Evolutionary conservation across 2,888 invertebrate species (phyloP).

Genomic region (Oegoconia quadripuncta): DNA sequence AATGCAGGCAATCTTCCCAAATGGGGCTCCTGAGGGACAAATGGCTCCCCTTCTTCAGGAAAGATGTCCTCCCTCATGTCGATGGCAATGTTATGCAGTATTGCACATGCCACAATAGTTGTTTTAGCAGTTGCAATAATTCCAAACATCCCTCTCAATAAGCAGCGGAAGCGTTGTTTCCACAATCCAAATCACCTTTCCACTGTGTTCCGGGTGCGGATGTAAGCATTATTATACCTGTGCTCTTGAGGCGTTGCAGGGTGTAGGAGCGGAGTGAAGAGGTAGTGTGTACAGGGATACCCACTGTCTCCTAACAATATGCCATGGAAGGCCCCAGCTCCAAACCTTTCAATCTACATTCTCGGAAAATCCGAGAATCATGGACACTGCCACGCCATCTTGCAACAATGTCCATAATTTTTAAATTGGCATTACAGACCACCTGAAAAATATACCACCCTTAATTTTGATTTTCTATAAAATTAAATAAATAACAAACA

Average conservation of each 20-base stretch:
- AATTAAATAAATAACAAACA: too few relatives aligned
- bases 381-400: conserved; percentile 22
- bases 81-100: conserved; percentile 16
- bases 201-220: conserved; percentile 16
- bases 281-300: conserved; percentile 16
- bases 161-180: conserved; percentile 10
- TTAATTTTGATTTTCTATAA: too few relatives aligned
- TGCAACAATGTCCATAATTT: conserved; percentile 19
- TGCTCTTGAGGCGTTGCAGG: conserved; percentile 14
- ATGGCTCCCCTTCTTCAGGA: too few relatives aligned
- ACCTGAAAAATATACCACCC: conserved; percentile 15
- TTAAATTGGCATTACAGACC: conserved; percentile 19
- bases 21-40: too few relatives aligned
- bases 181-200: conserved; percentile 19
- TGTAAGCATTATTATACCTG: conserved; percentile 19
- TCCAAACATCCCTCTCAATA: conserved; percentile 4
- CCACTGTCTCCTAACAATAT: conserved; percentile 21
- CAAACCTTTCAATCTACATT: conserved; percentile 17
- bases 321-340: conserved; percentile 15
- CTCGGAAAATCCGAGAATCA: conserved; percentile 21
- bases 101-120: conserved; percentile 15
- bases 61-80: conserved; percentile 12
- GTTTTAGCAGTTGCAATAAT: conserved; percentile 3
- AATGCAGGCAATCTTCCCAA: too few relatives aligned
- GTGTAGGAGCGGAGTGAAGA: conserved; percentile 18